These are phyloP conservation scores for Istiophorus platypterus DNA, from an alignment of 2,113 vertebrate genomes.

Conservation along the genomic window DNA sequence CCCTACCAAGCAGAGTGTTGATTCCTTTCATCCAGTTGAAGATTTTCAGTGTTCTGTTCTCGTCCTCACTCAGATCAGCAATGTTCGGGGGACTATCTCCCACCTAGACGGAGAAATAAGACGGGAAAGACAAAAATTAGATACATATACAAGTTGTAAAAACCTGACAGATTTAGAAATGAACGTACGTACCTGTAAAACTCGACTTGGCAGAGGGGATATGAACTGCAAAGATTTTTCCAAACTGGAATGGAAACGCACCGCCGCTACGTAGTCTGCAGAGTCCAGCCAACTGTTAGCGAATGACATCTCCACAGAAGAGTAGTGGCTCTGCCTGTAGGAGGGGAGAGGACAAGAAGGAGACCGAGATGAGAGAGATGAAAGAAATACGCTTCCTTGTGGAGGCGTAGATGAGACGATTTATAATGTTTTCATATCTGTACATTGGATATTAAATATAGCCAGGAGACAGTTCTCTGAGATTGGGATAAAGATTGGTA, in stretches of 20 bases:
- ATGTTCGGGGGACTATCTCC: constrained; percentile 67
- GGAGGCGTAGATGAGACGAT: not conserved
- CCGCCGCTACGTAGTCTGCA: constrained; percentile 67
- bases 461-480: not conserved
- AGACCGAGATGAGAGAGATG: not conserved
- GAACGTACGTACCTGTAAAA: constrained; percentile 57
- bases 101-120: constrained; percentile 3
- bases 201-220: constrained; percentile 70
- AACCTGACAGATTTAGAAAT: not conserved
- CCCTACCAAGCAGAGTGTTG: constrained; percentile 69
- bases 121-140: not conserved
- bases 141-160: not conserved
- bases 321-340: constrained; percentile 72
- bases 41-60: constrained; percentile 75
- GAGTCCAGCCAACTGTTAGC: constrained; percentile 66
- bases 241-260: constrained; percentile 71
- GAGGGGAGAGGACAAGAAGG: not conserved
- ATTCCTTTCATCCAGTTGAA: constrained; percentile 76
- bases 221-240: constrained; percentile 62
- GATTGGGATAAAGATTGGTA: too few species aligned
- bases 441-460: not conserved
- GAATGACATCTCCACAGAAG: constrained; percentile 68
- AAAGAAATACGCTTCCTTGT: not conserved
- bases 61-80: constrained; percentile 69
- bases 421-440: not conserved